Conservation (phyloP, 2,888 invertebrate genomes). For the Rhagonycha fulva region DNA sequence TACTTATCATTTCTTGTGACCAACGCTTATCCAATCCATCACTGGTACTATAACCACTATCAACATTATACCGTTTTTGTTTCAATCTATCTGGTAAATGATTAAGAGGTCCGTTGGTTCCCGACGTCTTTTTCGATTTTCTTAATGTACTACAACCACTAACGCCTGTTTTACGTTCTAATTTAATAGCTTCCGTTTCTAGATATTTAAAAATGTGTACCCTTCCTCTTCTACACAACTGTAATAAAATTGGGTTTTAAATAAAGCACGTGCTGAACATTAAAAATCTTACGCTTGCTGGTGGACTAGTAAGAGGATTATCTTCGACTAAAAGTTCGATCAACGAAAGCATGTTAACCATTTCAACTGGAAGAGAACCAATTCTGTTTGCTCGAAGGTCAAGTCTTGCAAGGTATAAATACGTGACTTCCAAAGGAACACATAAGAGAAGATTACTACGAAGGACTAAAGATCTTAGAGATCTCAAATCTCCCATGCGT, state of each 20-base stretch:
- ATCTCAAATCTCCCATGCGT: constrained; percentile 81
- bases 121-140: constrained; percentile 56
- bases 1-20: constrained; percentile 75
- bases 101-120: constrained; percentile 47
- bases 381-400: constrained; percentile 92
- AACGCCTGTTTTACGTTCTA: constrained; percentile 59
- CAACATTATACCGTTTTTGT: constrained; percentile 76
- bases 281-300: constrained; percentile 78
- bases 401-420: constrained; percentile 80
- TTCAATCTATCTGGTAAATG: constrained; percentile 53
- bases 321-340: constrained; percentile 83
- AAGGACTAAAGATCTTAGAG: constrained; percentile 79
- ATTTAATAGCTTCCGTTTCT: constrained; percentile 83
- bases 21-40: constrained; percentile 82
- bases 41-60: constrained; percentile 88
- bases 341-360: constrained; percentile 83
- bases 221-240: constrained; percentile 90
- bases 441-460: constrained; percentile 86
- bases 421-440: constrained; percentile 87
- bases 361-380: constrained; percentile 83
- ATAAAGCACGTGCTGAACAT: neutral
- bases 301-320: constrained; percentile 90
- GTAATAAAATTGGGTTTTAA: constrained; percentile 38
- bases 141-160: constrained; percentile 56
- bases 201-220: constrained; percentile 95